Conservation (phyloP, 2,113 vertebrate genomes). For the Seriola quinqueradiata region DNA sequence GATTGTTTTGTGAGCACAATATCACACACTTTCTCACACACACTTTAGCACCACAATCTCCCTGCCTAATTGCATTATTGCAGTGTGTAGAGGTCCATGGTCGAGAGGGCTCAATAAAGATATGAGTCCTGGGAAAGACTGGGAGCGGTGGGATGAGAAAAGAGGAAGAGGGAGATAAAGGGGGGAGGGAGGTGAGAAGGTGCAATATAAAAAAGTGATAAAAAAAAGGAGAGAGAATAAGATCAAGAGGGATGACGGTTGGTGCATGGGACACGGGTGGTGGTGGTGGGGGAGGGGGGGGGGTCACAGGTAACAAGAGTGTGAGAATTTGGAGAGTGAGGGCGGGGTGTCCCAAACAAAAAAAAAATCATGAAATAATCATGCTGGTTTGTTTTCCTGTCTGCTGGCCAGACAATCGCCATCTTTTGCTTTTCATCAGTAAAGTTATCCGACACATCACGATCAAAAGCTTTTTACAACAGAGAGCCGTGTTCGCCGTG, state of each 20-base stretch:
- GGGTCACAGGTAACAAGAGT: conserved; percentile 2
- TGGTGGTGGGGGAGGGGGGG: background rate
- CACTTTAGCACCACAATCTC: conserved; percentile 89
- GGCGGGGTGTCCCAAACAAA: conserved; percentile 2
- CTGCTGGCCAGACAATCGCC: conserved; percentile 23
- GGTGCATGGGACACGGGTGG: background rate
- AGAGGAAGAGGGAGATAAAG: conserved; percentile 74
- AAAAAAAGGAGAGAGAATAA: conserved; percentile 46
- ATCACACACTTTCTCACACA: conserved; percentile 92
- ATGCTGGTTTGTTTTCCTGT: conserved; percentile 47
- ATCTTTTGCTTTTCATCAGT: conserved; percentile 36
- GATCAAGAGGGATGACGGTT: conserved; percentile 26
- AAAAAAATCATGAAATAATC: conserved; percentile 13
- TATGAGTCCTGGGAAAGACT: conserved; percentile 82
- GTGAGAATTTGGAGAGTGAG: conserved; percentile 1
- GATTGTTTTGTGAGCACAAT: conserved; percentile 87
- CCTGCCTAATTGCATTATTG: conserved; percentile 87
- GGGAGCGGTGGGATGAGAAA: conserved; percentile 72
- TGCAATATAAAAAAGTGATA: conserved; percentile 38
- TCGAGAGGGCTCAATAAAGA: conserved; percentile 94
- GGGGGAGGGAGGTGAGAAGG: conserved; percentile 9
- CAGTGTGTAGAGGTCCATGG: conserved; percentile 87
- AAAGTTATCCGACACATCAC: conserved; percentile 32
- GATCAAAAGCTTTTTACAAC: conserved; percentile 56
- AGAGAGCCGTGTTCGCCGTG: conserved; percentile 25